Evolutionary conservation across 2,888 invertebrate species (phyloP).

Genomic region (Coecobrya sp.): DNA sequence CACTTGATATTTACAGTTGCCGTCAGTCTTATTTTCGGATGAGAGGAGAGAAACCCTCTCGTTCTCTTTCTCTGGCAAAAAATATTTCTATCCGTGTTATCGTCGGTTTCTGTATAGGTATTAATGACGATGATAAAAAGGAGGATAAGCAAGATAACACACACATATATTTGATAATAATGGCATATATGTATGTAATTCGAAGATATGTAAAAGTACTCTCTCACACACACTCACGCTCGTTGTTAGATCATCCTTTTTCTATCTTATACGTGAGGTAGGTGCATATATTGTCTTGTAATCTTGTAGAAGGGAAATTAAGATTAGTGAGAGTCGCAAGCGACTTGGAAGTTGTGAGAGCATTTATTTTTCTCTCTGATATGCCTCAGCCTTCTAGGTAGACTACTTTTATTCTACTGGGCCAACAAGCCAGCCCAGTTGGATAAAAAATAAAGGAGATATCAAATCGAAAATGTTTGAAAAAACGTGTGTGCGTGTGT

Average conservation of each 20-base stretch:
- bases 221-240: background rate
- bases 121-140: slow-evolving; percentile 53
- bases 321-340: slow-evolving; percentile 57
- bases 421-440: background rate
- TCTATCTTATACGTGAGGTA: background rate
- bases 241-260: background rate
- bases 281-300: background rate
- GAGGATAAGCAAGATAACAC: slow-evolving; percentile 52
- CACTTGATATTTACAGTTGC: slow-evolving; percentile 72
- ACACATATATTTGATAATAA: slow-evolving; percentile 8
- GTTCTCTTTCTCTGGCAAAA: slow-evolving; percentile 14
- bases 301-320: slow-evolving; percentile 53
- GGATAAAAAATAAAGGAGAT: slow-evolving; percentile 5
- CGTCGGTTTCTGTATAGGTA: slow-evolving; percentile 46
- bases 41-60: slow-evolving; percentile 21
- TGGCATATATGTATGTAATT: background rate
- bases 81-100: slow-evolving; percentile 33
- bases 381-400: background rate
- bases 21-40: slow-evolving; percentile 73
- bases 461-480: slow-evolving; percentile 15
- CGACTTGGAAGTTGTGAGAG: slow-evolving; percentile 48
- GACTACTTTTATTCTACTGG: too few species aligned
- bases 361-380: slow-evolving; percentile 3
- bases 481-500: background rate
- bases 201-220: slow-evolving; percentile 8